Evolutionary conservation across 2,888 invertebrate genomes (phyloP).

Genomic region (Scaptomyza cyrtandrae): DNA sequence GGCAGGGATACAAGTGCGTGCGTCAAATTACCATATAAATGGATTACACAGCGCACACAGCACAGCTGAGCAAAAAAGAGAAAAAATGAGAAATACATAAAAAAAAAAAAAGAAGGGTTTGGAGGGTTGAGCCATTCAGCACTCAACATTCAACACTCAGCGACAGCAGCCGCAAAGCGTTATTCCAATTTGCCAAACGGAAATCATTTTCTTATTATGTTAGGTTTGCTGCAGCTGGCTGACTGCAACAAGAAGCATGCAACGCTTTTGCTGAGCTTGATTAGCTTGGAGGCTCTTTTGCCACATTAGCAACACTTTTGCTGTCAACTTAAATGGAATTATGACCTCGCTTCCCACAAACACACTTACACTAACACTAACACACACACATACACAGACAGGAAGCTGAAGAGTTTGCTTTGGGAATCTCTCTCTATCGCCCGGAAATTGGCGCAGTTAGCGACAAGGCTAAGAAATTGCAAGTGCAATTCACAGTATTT

Average conservation of each 20-base stretch:
- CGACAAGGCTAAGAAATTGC: constrained; percentile 34
- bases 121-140: background rate
- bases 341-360: constrained; percentile 39
- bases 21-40: constrained; percentile 76
- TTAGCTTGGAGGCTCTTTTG: constrained; percentile 61
- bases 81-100: constrained; percentile 34
- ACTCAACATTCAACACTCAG: constrained; percentile 1
- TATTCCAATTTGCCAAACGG: constrained; percentile 83
- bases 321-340: constrained; percentile 70
- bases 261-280: constrained; percentile 45
- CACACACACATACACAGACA: constrained; percentile 9
- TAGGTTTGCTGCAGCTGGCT: constrained; percentile 58
- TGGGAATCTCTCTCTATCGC: constrained; percentile 12
- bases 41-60: constrained; percentile 56
- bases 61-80: constrained; percentile 35
- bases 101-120: background rate
- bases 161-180: constrained; percentile 61
- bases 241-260: constrained; percentile 45
- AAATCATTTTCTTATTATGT: constrained; percentile 83
- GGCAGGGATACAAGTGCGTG: constrained; percentile 18
- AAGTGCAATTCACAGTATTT: constrained; percentile 12
- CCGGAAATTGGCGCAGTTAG: constrained; percentile 53
- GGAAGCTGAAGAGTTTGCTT: constrained; percentile 51
- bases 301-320: constrained; percentile 72
- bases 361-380: background rate